phyloP scores from a whole-genome alignment of 2,113 vertebrate species.

The Sigmodon hispidus region DNA sequence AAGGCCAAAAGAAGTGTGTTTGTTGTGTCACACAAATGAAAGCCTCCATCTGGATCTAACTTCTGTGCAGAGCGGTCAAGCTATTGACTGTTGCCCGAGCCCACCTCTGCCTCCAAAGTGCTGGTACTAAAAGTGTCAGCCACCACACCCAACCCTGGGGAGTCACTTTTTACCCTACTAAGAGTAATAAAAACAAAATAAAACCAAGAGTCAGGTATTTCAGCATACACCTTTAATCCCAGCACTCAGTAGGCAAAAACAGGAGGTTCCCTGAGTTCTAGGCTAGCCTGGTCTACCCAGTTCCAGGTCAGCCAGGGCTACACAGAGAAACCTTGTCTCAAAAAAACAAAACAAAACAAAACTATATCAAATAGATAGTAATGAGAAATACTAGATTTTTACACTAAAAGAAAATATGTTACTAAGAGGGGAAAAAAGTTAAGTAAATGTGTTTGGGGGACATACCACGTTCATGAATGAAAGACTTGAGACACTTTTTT shows the following conservation, averaged over 20 bases:
- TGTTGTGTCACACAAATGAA: background rate
- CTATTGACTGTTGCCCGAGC: background rate
- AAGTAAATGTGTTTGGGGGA: background rate
- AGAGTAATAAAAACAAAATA: background rate
- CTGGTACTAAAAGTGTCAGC: background rate
- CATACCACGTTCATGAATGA: background rate
- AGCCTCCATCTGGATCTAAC: background rate
- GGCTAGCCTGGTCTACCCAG: background rate
- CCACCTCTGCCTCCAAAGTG: background rate
- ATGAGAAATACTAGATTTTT: background rate
- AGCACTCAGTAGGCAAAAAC: background rate
- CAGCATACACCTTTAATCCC: background rate
- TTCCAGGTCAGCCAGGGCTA: background rate
- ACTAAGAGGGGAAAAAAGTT: slow-evolving; percentile 9
- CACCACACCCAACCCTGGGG: background rate
- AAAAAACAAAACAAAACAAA: background rate
- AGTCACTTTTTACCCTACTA: background rate
- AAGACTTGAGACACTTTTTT: slow-evolving; percentile 18
- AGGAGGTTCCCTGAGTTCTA: background rate
- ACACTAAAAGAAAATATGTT: slow-evolving; percentile 32
- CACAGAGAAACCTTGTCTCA: background rate
- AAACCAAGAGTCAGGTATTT: background rate
- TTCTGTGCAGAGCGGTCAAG: background rate
- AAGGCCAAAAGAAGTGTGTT: background rate
- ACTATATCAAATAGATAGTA: background rate